Base-by-base conservation (phyloP, 53 echinoderm and acorn worm species). In the Arbacia lixula region DNA sequence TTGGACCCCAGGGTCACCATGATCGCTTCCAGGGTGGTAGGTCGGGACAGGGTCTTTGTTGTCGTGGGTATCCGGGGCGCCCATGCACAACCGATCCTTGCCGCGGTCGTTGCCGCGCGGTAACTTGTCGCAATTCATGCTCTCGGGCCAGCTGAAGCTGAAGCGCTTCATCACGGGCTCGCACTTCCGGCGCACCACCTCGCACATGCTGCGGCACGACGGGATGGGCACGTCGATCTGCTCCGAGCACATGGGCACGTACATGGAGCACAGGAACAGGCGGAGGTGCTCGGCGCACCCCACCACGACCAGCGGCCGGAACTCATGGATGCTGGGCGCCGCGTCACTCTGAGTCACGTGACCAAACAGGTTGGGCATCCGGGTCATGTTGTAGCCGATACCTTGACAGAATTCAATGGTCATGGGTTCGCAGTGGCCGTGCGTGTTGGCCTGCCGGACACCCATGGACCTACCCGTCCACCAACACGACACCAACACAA, bases 321-420 rank as follows among this genome's bases (percentile, higher is more conserved):
- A 98, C 60, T 98, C 98, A 60, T 98, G 94, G 36, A 98, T 92
- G 40, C 88, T 71, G 5, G 93, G 91, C 31, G 98, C 94, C 16
- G 98, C 98, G 55, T 98, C 98, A 24, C 72, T 86, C 66, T 98
- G 98, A 30, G 90, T 86, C 32, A 87, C 83, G 51, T 98, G 98
- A 2, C 94, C 94, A 34, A 98, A 90, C 39, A 86, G 80, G 69
- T 98, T 98, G 4, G 98, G 98, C 98, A 98, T 98, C 46, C 92
- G 74, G 8, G 98, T 98, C 71, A 86, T 88, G 82, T 98, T 98
- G 73, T 98, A 98, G 31, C 98, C 98, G 36, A 98, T 98, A 21
- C 94, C 98, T 53, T 92, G 43, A 32, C 98, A 98, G 89, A 98
- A 94, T 16, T 92, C 94, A 43, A 98, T 98, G 38, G 94, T 98